Evolutionary conservation across 2,888 invertebrate genomes (phyloP).

Genomic region (Byasa hedistus): DNA sequence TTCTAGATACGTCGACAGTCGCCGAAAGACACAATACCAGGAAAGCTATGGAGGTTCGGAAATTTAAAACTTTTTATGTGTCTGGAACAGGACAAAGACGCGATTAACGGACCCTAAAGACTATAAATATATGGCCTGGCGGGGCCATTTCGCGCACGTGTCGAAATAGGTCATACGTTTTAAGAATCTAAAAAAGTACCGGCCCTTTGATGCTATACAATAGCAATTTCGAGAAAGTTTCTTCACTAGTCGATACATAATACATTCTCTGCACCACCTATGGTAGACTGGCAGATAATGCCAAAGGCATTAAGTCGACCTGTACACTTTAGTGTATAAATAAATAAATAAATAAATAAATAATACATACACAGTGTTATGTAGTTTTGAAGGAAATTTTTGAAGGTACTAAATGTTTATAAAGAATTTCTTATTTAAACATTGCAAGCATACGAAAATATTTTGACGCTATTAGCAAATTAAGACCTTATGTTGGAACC

Average conservation of each 20-base stretch:
- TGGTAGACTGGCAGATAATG: no score
- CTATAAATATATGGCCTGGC: conserved; percentile 52
- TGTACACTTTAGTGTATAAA: no score
- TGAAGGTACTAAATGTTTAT: not conserved
- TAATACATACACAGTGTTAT: not conserved
- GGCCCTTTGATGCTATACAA: conserved; percentile 18
- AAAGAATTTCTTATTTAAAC: conserved; percentile 1
- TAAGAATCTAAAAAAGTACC: conserved; percentile 18
- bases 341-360: no score
- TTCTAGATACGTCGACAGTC: conserved; percentile 24
- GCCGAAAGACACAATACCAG: conserved; percentile 53
- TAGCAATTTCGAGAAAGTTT: conserved; percentile 2
- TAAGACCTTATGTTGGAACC: conserved; percentile 13
- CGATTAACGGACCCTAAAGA: conserved; percentile 58
- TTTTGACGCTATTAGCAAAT: conserved; percentile 14
- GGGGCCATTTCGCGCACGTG: conserved; percentile 34
- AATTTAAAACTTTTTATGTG: conserved; percentile 67
- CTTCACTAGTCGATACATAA: not conserved
- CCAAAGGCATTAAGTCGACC: no score
- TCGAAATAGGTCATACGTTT: conserved; percentile 34
- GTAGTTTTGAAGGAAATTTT: not conserved
- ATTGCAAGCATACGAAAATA: not conserved
- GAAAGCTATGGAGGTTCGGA: conserved; percentile 50
- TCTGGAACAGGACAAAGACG: conserved; percentile 67
- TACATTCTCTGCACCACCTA: no score